phyloP scores from a whole-genome alignment of 2,797 vertebrate species.

The Takifugu ocellatus region DNA sequence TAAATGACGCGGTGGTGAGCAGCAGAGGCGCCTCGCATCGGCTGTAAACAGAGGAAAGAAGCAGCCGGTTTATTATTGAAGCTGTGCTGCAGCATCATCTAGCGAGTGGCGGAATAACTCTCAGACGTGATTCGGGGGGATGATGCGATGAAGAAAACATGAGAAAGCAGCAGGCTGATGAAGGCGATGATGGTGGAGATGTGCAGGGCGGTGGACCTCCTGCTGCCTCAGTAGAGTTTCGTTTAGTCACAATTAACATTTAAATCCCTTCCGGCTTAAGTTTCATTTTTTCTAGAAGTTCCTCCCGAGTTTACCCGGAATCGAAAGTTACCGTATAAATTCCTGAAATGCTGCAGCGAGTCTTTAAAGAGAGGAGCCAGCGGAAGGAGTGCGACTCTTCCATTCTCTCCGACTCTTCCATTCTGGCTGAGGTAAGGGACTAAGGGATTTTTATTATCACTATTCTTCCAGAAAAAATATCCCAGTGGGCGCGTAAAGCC shows the following conservation, averaged over 20 bases:
- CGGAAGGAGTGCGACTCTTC: neutral
- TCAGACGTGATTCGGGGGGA: too few relatives aligned
- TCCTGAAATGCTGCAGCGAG: too few relatives aligned
- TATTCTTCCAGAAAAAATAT: neutral
- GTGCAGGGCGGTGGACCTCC: too few relatives aligned
- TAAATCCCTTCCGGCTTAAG: neutral
- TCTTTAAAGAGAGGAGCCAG: neutral
- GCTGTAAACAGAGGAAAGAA: conserved; percentile 1
- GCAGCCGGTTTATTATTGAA: neutral
- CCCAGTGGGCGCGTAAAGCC: too few relatives aligned
- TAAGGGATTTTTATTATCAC: neutral
- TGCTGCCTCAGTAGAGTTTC: too few relatives aligned
- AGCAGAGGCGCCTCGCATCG: neutral
- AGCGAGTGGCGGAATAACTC: conserved; percentile 51
- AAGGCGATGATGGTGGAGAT: too few relatives aligned
- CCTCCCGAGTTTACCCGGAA: rapidly evolving
- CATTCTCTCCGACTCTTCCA: neutral
- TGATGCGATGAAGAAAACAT: too few relatives aligned
- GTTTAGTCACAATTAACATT: too few relatives aligned
- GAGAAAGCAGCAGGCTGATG: too few relatives aligned
- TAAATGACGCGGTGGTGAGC: neutral
- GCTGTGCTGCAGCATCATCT: conserved; percentile 49
- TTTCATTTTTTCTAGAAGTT: conserved; percentile 25
- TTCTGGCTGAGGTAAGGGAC: conserved; percentile 25
- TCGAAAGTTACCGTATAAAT: rapidly evolving